Percentiles rank a stretch among this genome's conserved stretches.
Evolutionary conservation across 2,113 vertebrate genomes (phyloP).

Genomic region (Atrichornis clamosus): DNA sequence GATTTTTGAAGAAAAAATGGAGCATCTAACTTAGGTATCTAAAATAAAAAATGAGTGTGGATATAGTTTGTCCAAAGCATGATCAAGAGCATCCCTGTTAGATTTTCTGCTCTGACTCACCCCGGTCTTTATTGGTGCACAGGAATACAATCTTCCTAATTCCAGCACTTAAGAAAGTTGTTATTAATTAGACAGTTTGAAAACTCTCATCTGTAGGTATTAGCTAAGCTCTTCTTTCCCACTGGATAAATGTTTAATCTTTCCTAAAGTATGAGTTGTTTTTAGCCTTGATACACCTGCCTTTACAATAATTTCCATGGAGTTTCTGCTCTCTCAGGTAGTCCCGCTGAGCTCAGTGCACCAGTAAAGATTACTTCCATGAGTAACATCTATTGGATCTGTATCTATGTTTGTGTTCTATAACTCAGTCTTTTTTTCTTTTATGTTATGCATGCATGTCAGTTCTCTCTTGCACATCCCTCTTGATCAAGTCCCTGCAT

Average conservation of each 20-base stretch:
- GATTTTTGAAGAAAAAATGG: not conserved
- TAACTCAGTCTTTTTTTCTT: not conserved
- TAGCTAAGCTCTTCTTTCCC: not conserved
- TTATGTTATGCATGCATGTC: not conserved
- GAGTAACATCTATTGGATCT: not conserved
- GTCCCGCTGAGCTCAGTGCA: not conserved
- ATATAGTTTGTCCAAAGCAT: not conserved
- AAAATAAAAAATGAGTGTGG: not conserved
- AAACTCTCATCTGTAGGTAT: not conserved
- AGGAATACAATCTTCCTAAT: not conserved
- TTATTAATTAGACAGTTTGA: not conserved
- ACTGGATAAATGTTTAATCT: not conserved
- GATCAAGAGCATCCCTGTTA: not conserved
- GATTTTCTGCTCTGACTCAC: not conserved
- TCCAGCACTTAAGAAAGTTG: not conserved
- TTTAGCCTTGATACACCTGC: not conserved
- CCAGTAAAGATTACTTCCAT: not conserved
- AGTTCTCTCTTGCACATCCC: not conserved
- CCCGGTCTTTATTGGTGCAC: not conserved
- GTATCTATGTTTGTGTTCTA: not conserved
- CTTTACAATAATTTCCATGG: not conserved
- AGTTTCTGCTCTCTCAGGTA: not conserved
- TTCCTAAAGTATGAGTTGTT: not conserved
- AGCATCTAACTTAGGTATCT: not conserved
- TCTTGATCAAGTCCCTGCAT: not conserved